Percentiles rank a stretch among this genome's conserved stretches.
Evolutionary conservation across 2,888 invertebrate species (phyloP).

Genomic region (Sminthurinus aureus): DNA sequence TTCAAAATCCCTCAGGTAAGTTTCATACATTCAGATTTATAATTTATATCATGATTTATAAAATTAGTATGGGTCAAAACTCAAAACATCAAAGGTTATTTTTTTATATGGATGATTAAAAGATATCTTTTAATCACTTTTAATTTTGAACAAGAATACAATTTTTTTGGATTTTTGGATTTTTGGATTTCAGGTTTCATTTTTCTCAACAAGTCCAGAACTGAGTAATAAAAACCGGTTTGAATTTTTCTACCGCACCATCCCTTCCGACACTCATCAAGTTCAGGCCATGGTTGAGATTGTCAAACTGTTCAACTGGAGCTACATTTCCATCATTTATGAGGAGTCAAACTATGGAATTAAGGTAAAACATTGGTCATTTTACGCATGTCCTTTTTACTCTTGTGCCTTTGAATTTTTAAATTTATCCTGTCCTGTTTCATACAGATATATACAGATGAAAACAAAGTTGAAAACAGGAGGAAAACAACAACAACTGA

Average conservation of each 20-base stretch:
- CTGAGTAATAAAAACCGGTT: conserved; percentile 93
- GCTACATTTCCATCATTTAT: conserved; percentile 93
- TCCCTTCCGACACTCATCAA: conserved; percentile 94
- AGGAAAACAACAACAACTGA: too few species aligned
- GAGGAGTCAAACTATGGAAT: conserved; percentile 97
- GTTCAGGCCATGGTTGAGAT: conserved; percentile 95
- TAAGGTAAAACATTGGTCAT: conserved; percentile 71
- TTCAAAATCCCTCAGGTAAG: conserved; percentile 85
- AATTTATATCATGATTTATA: too few species aligned
- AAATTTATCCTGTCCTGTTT: neutral
- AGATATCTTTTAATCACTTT: too few species aligned
- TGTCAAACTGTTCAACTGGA: conserved; percentile 85
- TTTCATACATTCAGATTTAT: too few species aligned
- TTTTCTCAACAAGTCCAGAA: conserved; percentile 94
- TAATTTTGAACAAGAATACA: too few species aligned
- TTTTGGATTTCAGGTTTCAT: conserved; percentile 76
- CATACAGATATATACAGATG: too few species aligned
- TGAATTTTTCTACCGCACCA: conserved; percentile 92
- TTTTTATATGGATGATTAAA: too few species aligned
- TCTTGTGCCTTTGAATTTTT: neutral
- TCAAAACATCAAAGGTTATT: too few species aligned
- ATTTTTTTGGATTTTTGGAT: neutral
- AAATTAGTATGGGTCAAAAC: too few species aligned
- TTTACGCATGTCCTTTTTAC: neutral
- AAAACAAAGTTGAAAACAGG: too few species aligned